Conservation (phyloP, 2,888 invertebrate genomes). For the Hypselothyrea guttata region DNA sequence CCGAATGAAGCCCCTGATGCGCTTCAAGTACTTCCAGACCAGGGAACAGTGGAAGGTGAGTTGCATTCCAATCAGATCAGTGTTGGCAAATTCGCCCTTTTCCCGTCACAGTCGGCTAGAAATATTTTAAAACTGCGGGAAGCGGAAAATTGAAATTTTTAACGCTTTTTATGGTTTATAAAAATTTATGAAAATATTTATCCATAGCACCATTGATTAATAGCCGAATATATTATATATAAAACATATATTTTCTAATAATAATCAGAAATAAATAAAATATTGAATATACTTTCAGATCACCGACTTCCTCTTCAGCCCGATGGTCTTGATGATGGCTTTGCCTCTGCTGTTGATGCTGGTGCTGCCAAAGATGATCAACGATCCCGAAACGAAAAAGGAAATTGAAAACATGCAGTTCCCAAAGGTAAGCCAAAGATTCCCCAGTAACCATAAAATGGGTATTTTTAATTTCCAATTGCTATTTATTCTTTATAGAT, state of each 20-base stretch:
- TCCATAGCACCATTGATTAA: no score
- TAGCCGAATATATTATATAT: no score
- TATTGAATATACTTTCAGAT: no score
- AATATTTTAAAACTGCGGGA: no score
- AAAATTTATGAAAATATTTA: no score
- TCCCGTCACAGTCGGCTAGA: no score
- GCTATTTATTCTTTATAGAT: slow-evolving; percentile 85
- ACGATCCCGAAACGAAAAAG: slow-evolving; percentile 98
- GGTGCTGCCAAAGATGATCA: slow-evolving; percentile 97
- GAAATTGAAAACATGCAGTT: slow-evolving; percentile 94
- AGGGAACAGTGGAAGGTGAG: slow-evolving; percentile 94
- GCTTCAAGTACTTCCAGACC: slow-evolving; percentile 93
- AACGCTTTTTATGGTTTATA: no score
- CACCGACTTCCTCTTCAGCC: slow-evolving; percentile 97
- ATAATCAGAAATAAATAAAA: no score
- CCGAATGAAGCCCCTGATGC: slow-evolving; percentile 91
- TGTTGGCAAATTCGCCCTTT: no score
- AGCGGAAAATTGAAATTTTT: no score
- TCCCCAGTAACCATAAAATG: background rate
- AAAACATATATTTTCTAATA: no score
- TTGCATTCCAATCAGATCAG: background rate
- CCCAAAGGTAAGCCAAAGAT: slow-evolving; percentile 72
- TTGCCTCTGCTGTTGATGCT: slow-evolving; percentile 94
- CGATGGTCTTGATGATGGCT: slow-evolving; percentile 99
- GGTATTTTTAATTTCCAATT: no score